phyloP scores from a whole-genome alignment of 2,113 vertebrate species.

The Oreocharis arfaki region DNA sequence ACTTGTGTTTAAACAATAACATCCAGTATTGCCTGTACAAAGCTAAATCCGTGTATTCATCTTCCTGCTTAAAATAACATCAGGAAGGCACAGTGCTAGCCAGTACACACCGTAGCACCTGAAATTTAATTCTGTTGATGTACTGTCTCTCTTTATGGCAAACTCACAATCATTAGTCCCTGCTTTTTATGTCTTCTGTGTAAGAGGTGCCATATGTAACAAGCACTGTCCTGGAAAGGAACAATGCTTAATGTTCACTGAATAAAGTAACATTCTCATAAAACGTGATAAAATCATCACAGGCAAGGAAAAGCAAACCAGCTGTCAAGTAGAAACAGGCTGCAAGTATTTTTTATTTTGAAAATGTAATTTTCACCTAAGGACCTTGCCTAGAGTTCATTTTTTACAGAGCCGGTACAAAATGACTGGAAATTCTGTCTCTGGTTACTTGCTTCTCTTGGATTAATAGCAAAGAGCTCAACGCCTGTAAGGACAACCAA shows the following conservation, averaged over 20 bases:
- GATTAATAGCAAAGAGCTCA: not conserved
- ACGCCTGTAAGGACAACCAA: not conserved
- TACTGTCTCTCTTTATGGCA: not conserved
- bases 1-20: not conserved
- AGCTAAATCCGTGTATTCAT: not conserved
- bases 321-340: not conserved
- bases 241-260: not conserved
- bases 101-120: not conserved
- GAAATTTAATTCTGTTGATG: not conserved
- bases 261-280: not conserved
- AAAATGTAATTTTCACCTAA: not conserved
- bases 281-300: not conserved
- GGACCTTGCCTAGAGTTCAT: not conserved
- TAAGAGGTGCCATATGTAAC: not conserved
- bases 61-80: not conserved
- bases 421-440: not conserved
- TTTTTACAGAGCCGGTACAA: not conserved
- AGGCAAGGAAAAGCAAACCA: not conserved
- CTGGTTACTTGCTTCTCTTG: not conserved
- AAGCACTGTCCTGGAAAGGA: not conserved
- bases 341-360: not conserved
- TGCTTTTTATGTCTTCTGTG: not conserved
- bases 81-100: not conserved
- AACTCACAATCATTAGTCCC: not conserved
- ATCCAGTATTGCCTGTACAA: not conserved